A percentile compares a stretch with the other conserved stretches of the same genome.
Evolutionary conservation across 2,113 vertebrate genomes (phyloP).

Genomic region (Perca fluviatilis): DNA sequence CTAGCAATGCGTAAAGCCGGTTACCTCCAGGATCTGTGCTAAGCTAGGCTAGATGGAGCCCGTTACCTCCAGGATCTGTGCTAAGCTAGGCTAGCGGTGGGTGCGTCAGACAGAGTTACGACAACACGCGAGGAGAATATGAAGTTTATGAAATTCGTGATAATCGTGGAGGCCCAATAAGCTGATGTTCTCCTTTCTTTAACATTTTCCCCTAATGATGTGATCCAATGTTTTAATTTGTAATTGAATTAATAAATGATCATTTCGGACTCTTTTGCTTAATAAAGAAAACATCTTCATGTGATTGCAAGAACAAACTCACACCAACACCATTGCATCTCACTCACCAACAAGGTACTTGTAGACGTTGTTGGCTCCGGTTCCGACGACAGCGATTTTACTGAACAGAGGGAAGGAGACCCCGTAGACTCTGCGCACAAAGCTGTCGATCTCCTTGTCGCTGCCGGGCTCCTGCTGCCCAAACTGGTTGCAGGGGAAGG

Average conservation of each 20-base stretch:
- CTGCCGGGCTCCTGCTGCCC: conserved; percentile 96
- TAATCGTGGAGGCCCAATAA: too few relatives aligned
- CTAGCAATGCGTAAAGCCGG: too few relatives aligned
- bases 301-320: neutral
- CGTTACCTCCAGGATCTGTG: too few relatives aligned
- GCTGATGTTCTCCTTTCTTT: too few relatives aligned
- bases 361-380: conserved; percentile 92
- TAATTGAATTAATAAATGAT: too few relatives aligned
- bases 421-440: conserved; percentile 89
- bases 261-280: neutral
- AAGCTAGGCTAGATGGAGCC: too few relatives aligned
- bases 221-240: neutral
- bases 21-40: too few relatives aligned
- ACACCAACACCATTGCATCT: neutral
- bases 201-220: neutral
- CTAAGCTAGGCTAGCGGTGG: too few relatives aligned
- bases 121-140: too few relatives aligned
- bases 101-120: too few relatives aligned
- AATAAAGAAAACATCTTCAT: neutral
- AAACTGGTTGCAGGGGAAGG: conserved; percentile 98
- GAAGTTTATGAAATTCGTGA: too few relatives aligned
- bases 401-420: conserved; percentile 97
- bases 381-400: conserved; percentile 90
- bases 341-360: conserved; percentile 88
- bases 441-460: conserved; percentile 95